A percentile compares a stretch with the other conserved stretches of the same genome.
Conservation (phyloP, 2,888 invertebrate genomes). For the Galerucella pusilla region DNA sequence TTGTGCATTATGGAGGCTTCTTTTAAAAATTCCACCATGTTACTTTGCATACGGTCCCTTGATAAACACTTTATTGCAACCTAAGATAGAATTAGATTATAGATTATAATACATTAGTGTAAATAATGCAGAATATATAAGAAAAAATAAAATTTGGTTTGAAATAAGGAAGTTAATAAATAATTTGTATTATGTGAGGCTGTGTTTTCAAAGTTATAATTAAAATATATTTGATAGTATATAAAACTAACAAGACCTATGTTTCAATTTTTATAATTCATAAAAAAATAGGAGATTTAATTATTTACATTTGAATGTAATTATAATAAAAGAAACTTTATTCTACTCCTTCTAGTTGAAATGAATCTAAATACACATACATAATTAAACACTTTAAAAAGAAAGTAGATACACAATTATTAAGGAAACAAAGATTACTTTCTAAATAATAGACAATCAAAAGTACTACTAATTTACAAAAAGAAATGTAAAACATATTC, state of each 20-base stretch:
- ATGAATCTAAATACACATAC: background rate
- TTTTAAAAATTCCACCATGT: slow-evolving; percentile 95
- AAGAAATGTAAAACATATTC: no score
- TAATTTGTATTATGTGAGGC: no score
- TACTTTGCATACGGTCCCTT: slow-evolving; percentile 94
- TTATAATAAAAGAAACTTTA: background rate
- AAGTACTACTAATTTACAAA: no score
- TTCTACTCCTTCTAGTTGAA: background rate
- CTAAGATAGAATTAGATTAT: slow-evolving; percentile 68
- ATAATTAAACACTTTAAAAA: background rate
- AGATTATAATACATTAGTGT: no score
- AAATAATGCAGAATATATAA: no score
- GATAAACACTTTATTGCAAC: slow-evolving; percentile 97
- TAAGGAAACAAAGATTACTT: background rate
- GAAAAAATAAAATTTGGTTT: no score
- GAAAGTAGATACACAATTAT: background rate
- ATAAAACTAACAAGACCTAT: no score
- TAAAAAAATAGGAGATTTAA: no score
- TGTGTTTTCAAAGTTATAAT: no score
- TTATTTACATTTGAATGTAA: background rate
- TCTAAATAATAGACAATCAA: background rate
- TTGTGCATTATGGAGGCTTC: slow-evolving; percentile 99
- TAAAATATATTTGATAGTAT: no score
- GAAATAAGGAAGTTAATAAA: no score
- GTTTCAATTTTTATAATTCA: no score